These are phyloP conservation scores for Epizoanthus scotinus DNA, from an alignment of 92 coral and sea anemone species.

Conservation along the genomic window DNA sequence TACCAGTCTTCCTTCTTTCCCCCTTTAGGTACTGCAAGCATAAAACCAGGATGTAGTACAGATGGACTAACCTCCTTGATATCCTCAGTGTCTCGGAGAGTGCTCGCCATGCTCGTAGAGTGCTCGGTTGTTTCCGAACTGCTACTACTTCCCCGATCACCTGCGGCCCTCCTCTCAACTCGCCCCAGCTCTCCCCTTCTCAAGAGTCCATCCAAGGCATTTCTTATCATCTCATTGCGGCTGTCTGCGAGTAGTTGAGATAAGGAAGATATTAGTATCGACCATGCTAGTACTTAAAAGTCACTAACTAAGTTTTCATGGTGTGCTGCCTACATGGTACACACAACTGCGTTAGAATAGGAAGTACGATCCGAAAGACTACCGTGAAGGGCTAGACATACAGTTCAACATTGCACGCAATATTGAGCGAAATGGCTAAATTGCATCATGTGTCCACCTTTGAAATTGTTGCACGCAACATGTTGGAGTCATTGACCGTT, in stretches of 20 bases:
- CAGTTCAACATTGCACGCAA: too few species aligned
- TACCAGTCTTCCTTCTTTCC: neutral
- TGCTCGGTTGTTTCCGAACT: constrained; percentile 56
- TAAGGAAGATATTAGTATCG: neutral
- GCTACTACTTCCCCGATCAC: constrained; percentile 53
- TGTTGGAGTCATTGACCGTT: too few species aligned
- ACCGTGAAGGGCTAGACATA: too few species aligned
- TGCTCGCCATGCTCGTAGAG: constrained; percentile 58
- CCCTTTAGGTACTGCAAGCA: neutral
- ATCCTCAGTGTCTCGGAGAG: constrained; percentile 74
- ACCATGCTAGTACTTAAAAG: too few species aligned
- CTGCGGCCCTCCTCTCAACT: constrained; percentile 28
- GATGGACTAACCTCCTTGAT: constrained; percentile 66
- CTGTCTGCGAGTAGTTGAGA: constrained; percentile 57
- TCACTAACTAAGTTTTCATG: too few species aligned
- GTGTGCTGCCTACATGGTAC: too few species aligned
- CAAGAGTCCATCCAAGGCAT: constrained; percentile 73
- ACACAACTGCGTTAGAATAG: too few species aligned
- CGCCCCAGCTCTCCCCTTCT: constrained; percentile 55
- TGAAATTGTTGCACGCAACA: too few species aligned
- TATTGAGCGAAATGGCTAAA: too few species aligned
- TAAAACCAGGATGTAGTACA: neutral
- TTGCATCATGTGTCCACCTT: too few species aligned
- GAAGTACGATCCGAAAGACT: too few species aligned
- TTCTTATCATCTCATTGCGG: constrained; percentile 73